phyloP scores from a whole-genome alignment of 2,113 vertebrate species.

The Xiphophorus couchianus region DNA sequence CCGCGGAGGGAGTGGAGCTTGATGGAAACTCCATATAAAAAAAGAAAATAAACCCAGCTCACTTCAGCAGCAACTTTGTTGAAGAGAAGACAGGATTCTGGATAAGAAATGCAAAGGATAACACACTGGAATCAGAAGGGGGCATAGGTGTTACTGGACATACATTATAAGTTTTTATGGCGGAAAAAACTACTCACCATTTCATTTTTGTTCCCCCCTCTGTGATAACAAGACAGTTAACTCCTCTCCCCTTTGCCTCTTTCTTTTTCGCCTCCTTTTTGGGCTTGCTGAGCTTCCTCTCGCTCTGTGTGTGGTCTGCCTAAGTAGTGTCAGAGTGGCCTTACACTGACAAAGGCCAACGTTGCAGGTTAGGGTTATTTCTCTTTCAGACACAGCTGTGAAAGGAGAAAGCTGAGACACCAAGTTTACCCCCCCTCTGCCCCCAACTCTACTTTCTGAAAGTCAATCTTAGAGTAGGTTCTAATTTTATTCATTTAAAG shows the following conservation, averaged over 20 bases:
- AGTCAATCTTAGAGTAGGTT: neutral
- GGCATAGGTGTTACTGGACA: neutral
- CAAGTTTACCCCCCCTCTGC: neutral
- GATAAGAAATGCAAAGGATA: constrained; percentile 49
- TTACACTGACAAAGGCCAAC: constrained; percentile 33
- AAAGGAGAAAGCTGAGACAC: constrained; percentile 28
- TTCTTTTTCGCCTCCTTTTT: constrained; percentile 24
- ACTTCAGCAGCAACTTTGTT: constrained; percentile 60
- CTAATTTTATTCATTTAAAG: neutral
- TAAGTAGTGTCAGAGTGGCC: constrained; percentile 35
- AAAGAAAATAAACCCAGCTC: constrained; percentile 71
- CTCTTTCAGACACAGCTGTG: constrained; percentile 24
- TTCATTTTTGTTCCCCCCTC: constrained; percentile 46
- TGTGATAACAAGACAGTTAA: constrained; percentile 60
- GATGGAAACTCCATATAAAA: constrained; percentile 75
- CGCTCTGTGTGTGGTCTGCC: constrained; percentile 61
- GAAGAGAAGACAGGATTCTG: constrained; percentile 11
- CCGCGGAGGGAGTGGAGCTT: constrained; percentile 71
- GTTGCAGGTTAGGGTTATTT: constrained; percentile 54
- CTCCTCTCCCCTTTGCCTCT: constrained; percentile 45
- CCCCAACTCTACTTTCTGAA: neutral
- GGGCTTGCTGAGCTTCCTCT: constrained; percentile 20
- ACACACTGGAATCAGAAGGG: constrained; percentile 38
- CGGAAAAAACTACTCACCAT: constrained; percentile 56
- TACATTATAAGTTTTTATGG: constrained; percentile 54